Evolutionary conservation across 2,797 vertebrate species (phyloP).

Genomic region (Cirrhinus mrigala): DNA sequence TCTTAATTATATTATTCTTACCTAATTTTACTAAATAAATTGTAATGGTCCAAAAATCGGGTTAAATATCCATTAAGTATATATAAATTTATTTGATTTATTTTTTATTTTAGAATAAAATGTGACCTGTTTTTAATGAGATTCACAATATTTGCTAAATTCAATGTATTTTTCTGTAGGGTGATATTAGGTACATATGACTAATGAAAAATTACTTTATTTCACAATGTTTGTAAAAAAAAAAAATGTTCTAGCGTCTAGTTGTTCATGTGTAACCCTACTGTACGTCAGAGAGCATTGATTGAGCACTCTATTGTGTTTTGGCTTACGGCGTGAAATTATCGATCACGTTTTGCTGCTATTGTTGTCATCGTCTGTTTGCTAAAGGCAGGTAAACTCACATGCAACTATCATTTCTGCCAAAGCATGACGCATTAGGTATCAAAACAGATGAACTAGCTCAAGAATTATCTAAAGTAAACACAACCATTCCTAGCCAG

Average conservation of each 20-base stretch:
- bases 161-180: not conserved
- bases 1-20: not conserved
- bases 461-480: slow-evolving; percentile 11
- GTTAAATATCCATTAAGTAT: not conserved
- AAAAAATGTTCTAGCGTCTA: not conserved
- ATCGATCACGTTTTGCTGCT: not conserved
- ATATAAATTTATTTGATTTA: not conserved
- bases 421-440: not conserved
- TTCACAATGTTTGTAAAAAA: too few relatives aligned
- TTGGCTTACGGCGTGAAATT: not conserved
- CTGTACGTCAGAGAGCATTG: not conserved
- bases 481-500: not conserved
- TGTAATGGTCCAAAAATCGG: not conserved
- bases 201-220: not conserved
- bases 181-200: not conserved
- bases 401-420: not conserved
- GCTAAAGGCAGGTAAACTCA: not conserved
- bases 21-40: not conserved
- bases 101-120: not conserved
- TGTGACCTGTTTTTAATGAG: not conserved
- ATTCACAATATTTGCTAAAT: not conserved
- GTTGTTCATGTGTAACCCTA: not conserved
- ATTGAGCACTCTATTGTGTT: not conserved
- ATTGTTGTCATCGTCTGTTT: slow-evolving; percentile 3
- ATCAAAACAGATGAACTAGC: not conserved